Evolutionary conservation across 2,797 vertebrate species (phyloP), one percentile per base, ranked within the genome.

Genomic region (Sphenodon punctatus): DNA sequence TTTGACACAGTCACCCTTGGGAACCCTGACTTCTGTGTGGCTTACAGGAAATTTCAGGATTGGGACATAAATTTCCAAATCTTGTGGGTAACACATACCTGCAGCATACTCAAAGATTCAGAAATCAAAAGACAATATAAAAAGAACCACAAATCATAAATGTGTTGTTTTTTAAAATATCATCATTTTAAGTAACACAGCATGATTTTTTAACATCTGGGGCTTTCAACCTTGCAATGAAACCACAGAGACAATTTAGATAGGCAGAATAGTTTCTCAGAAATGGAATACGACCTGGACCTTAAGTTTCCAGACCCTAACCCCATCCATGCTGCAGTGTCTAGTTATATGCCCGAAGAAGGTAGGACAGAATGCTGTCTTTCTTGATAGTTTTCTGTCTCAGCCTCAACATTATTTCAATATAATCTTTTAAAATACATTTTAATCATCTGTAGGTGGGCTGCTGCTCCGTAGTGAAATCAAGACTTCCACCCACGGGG

Each of bases 401-500:
- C 64, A 66, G 45, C 45, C 45, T 15, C 22, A 23, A 34, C 38
- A n/a, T 73, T 58, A 59, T 77, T 81, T 83, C 42, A 65, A 15
- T 32, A 23, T 60, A 13, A 58, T 86, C 86, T 85, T 63, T 66
- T 56, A 16, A 48, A 17, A 16, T 3, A n/a, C 32, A 25, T 12
- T 38, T 60, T 48, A 51, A 90, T 55, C 59, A 14, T 55, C 51
- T 82, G 77, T 46, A 34, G 12, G 73, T 73, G 68, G 79, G 49
- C 41, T 45, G 68, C 49, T 46, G 59, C 30, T 75, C 27, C 51
- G 23, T 32, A 67, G 15, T 89, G 77, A 88, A 89, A 78, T 89
- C 66, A 71, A 71, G 42, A 66, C 85, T 88, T 92, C 77, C 85
- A 89, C 85, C 80, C 13, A 73, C 3, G 23, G 1, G 2, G 17